phyloP scores from a whole-genome alignment of 2,797 vertebrate genomes.

The Eutrigla gurnardus region DNA sequence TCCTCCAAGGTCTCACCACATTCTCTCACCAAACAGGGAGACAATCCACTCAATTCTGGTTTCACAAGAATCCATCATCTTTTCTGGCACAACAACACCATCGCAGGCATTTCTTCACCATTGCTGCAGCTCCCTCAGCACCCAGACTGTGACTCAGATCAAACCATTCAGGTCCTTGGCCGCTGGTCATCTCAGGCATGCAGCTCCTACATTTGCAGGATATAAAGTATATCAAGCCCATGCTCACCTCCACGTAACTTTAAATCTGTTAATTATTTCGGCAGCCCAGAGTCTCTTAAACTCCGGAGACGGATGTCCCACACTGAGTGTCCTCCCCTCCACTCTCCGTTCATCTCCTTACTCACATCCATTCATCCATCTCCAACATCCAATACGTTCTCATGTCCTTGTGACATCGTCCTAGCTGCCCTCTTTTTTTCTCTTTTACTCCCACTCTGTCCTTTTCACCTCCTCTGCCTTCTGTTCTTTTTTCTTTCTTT shows the following conservation, averaged over 20 bases:
- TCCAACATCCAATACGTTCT: neutral
- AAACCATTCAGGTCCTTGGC: neutral
- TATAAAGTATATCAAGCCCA: neutral
- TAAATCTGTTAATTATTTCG: neutral
- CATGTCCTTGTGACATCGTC: neutral
- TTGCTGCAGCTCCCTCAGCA: neutral
- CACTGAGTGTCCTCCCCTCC: neutral
- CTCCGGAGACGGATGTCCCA: neutral
- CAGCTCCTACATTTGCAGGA: neutral
- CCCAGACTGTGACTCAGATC: neutral
- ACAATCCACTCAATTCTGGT: neutral
- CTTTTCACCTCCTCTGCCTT: constrained; percentile 23
- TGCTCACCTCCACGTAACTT: neutral
- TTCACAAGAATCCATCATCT: neutral
- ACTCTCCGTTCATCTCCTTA: neutral
- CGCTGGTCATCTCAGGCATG: neutral
- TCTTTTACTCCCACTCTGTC: constrained; percentile 22
- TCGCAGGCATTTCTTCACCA: neutral
- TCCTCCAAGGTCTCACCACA: neutral
- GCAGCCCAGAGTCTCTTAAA: neutral
- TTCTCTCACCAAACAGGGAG: neutral
- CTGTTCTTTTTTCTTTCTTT: constrained; percentile 28
- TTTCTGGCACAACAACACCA: neutral
- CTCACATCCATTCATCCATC: constrained; percentile 4
- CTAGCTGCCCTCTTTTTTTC: constrained; percentile 8